Conservation (phyloP, 2,797 vertebrate genomes). For the Simalia tracyae region DNA sequence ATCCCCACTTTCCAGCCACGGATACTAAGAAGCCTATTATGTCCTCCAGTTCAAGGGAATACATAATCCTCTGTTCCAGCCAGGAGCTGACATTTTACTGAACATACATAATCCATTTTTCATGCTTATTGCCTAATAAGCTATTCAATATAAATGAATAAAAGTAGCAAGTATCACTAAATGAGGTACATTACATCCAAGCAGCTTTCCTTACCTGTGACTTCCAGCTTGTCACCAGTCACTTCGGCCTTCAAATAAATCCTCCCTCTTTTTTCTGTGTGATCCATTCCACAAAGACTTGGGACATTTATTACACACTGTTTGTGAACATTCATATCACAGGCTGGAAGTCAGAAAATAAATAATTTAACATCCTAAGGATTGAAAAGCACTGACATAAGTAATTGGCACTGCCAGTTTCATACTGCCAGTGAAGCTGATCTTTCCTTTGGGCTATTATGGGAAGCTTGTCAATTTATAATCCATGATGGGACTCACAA, state of each 20-base stretch:
- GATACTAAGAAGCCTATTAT: neutral
- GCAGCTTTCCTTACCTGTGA: slow-evolving; percentile 80
- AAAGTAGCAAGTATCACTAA: neutral
- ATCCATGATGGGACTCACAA: neutral
- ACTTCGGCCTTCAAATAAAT: slow-evolving; percentile 95
- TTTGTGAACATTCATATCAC: slow-evolving; percentile 98
- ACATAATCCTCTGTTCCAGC: neutral
- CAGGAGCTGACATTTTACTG: neutral
- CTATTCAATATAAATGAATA: neutral
- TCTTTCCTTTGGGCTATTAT: neutral
- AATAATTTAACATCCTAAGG: slow-evolving; percentile 17
- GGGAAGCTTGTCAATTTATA: neutral
- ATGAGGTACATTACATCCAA: neutral
- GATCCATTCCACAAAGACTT: slow-evolving; percentile 95
- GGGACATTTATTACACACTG: slow-evolving; percentile 97
- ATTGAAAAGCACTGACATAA: neutral
- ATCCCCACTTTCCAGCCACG: neutral
- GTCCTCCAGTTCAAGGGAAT: neutral
- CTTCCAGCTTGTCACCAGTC: slow-evolving; percentile 85
- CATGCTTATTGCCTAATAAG: neutral
- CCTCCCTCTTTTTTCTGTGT: slow-evolving; percentile 93
- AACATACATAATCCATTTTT: neutral
- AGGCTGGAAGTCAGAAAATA: slow-evolving; percentile 78
- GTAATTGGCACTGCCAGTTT: neutral
- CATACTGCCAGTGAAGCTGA: neutral